phyloP scores from a whole-genome alignment of 2,113 vertebrate genomes.

The Mus musculus region DNA sequence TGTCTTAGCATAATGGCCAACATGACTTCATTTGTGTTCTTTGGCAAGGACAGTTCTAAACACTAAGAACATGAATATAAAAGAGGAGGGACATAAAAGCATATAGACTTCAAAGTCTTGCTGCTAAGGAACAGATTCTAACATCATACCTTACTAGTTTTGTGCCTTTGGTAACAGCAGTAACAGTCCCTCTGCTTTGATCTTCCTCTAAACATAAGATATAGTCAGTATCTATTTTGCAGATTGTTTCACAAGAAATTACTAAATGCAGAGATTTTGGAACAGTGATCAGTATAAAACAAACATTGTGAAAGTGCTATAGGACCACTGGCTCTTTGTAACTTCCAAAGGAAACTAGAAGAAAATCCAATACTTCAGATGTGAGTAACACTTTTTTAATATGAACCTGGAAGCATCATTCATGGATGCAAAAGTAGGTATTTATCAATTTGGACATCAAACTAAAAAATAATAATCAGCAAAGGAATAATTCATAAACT shows the following conservation, averaged over 20 bases:
- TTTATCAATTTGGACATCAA: not conserved
- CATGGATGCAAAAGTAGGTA: not conserved
- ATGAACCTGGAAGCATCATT: not conserved
- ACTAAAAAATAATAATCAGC: not conserved
- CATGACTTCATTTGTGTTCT: not conserved
- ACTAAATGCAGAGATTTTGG: not conserved
- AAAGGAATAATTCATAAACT: not conserved
- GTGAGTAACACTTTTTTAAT: not conserved
- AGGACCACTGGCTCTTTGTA: not conserved
- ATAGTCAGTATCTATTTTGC: not conserved
- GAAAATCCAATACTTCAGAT: not conserved
- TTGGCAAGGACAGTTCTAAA: not conserved
- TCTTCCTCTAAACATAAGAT: not conserved
- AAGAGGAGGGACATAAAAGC: not conserved
- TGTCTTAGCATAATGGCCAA: not conserved
- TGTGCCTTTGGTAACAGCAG: not conserved
- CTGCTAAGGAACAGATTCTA: not conserved
- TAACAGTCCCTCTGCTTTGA: not conserved
- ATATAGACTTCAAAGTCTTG: not conserved
- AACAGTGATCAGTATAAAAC: not conserved
- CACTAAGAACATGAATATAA: not conserved
- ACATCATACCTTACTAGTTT: not conserved
- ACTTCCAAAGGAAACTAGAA: not conserved
- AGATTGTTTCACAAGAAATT: not conserved
- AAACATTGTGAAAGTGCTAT: not conserved